A percentile compares a stretch with the other conserved stretches of the same genome.
Evolutionary conservation across 2,113 vertebrate genomes (phyloP).

Genomic region (Conger conger): DNA sequence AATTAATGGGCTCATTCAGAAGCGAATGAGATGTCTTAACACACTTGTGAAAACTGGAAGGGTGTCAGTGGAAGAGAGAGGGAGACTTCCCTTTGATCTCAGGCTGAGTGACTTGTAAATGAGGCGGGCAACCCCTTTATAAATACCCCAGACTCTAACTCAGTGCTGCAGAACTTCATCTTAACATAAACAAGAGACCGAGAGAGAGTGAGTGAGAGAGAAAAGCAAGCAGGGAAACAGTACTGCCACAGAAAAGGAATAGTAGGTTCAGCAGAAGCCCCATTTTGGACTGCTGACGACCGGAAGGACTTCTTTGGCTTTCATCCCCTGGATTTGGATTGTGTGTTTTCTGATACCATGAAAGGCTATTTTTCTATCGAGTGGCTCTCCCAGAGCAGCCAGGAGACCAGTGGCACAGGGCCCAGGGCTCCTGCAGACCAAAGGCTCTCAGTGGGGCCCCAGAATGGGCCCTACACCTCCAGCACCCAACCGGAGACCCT

Average conservation of each 20-base stretch:
- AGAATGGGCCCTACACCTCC: conserved; percentile 41
- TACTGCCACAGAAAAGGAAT: not conserved
- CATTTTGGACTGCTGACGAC: not conserved
- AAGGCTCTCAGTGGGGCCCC: conserved; percentile 11
- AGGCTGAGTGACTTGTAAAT: conserved; percentile 51
- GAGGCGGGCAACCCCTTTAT: conserved; percentile 54
- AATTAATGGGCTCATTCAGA: conserved; percentile 72
- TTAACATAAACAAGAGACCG: not conserved
- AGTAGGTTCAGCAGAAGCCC: too few relatives aligned
- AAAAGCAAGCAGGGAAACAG: not conserved
- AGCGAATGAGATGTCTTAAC: conserved; percentile 74
- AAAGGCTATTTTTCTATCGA: conserved; percentile 70
- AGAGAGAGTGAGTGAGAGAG: not conserved
- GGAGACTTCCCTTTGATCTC: conserved; percentile 69
- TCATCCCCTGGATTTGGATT: conserved; percentile 27
- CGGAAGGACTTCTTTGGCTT: not conserved
- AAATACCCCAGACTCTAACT: conserved; percentile 50
- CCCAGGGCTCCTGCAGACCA: not conserved
- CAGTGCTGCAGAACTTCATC: not conserved
- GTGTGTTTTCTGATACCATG: conserved; percentile 48
- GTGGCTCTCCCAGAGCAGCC: conserved; percentile 76
- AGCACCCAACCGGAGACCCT: conserved; percentile 66
- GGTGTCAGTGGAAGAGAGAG: conserved; percentile 47
- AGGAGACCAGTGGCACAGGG: conserved; percentile 8
- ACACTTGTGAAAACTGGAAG: conserved; percentile 74